Evolutionary conservation across 1,140 invertebrate genomes (phyloP).

Genomic region (Spodoptera litura): DNA sequence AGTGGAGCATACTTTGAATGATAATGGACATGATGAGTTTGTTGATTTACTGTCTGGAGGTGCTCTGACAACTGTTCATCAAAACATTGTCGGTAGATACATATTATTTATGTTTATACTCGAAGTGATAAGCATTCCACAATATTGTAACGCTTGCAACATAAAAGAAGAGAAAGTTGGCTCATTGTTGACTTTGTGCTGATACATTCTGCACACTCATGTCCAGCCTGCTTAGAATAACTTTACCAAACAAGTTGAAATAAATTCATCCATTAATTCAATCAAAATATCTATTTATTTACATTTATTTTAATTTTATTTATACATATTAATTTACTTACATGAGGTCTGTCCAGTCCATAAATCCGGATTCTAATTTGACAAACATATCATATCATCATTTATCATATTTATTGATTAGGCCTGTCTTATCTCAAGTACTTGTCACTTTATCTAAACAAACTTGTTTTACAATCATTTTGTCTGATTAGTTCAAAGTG

Average conservation of each 20-base stretch:
- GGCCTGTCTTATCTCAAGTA: background rate
- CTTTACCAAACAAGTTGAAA: background rate
- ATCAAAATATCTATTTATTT: background rate
- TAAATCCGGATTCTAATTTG: constrained; percentile 1
- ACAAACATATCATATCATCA: no score
- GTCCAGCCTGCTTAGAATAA: background rate
- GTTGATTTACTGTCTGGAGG: constrained; percentile 11
- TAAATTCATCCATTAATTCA: background rate
- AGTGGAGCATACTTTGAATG: constrained; percentile 37
- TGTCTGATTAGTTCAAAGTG: background rate
- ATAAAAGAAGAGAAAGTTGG: constrained; percentile 48
- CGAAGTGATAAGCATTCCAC: constrained; percentile 7
- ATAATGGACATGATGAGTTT: constrained; percentile 23
- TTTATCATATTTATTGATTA: constrained; percentile 6
- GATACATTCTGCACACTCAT: background rate
- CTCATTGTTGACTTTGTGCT: constrained; percentile 41
- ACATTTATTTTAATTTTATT: background rate
- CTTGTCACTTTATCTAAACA: background rate
- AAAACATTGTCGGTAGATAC: constrained; percentile 4
- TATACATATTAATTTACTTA: no score
- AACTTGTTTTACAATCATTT: constrained; percentile 21
- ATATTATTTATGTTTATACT: constrained; percentile 1
- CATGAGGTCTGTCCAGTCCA: background rate
- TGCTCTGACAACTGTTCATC: constrained; percentile 13
- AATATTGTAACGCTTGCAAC: background rate